phyloP scores from a whole-genome alignment of 2,797 vertebrate species.

The Sternotherus odoratus region DNA sequence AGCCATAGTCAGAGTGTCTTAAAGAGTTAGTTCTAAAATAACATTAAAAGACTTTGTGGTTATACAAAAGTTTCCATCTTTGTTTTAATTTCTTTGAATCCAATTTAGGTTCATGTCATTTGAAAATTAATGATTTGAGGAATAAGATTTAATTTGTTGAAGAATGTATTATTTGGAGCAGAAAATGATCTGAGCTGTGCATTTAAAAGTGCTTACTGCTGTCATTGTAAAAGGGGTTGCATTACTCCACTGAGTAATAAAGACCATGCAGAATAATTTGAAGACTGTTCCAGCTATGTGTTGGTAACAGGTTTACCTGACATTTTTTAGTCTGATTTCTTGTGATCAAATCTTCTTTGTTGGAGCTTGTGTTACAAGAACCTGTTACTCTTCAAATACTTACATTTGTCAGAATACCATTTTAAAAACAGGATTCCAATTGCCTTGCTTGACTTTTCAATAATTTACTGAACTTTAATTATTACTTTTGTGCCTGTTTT shows the following conservation, averaged over 20 bases:
- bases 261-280: not conserved
- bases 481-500: not conserved
- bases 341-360: not conserved
- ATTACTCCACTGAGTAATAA: rapidly evolving
- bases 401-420: not conserved
- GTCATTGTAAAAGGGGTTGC: not conserved
- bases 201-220: not conserved
- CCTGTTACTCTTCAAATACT: not conserved
- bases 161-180: not conserved
- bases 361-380: not conserved
- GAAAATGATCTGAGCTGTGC: not conserved
- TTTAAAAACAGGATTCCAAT: not conserved
- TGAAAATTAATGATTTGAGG: not conserved
- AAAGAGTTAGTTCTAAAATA: not conserved
- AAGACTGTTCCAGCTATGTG: rapidly evolving
- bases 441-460: not conserved
- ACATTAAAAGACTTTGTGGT: not conserved
- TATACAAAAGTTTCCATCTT: not conserved
- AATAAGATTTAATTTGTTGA: not conserved
- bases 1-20: not conserved
- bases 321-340: rapidly evolving
- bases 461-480: not conserved
- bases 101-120: not conserved
- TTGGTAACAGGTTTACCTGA: not conserved
- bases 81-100: not conserved